Percentiles rank a stretch among this genome's conserved stretches.
phyloP scores from a whole-genome alignment of 2,888 invertebrate species.

The Cosmia pyralina region DNA sequence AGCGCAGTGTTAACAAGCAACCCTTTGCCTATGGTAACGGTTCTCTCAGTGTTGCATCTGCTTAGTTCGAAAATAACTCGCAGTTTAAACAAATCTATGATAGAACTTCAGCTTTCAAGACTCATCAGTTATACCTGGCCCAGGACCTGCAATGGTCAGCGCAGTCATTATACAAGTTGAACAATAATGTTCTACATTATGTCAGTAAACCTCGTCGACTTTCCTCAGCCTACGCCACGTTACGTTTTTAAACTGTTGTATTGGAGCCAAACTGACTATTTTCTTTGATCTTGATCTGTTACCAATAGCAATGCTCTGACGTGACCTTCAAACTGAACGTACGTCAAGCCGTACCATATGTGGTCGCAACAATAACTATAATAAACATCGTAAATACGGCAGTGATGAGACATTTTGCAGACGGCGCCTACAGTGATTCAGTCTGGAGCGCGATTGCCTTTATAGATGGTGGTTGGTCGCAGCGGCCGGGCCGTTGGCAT shows the following conservation, averaged over 20 bases:
- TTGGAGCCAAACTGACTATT: conserved; percentile 52
- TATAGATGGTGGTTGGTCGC: conserved; percentile 82
- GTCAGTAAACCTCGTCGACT: conserved; percentile 31
- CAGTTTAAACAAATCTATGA: conserved; percentile 47
- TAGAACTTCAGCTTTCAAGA: conserved; percentile 31
- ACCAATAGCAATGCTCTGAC: conserved; percentile 49
- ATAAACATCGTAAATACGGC: conserved; percentile 79
- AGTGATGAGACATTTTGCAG: conserved; percentile 89
- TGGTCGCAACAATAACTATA: conserved; percentile 67
- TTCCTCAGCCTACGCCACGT: conserved; percentile 38
- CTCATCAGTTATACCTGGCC: conserved; percentile 34
- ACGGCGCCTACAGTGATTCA: conserved; percentile 89
- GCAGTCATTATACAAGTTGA: conserved; percentile 17
- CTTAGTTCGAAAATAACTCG: conserved; percentile 41
- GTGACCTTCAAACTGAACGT: conserved; percentile 55
- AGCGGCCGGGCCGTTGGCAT: conserved; percentile 88
- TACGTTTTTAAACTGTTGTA: conserved; percentile 48
- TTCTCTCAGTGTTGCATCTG: conserved; percentile 49
- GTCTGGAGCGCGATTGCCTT: conserved; percentile 87
- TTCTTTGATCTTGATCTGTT: conserved; percentile 57
- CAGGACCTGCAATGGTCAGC: conserved; percentile 40
- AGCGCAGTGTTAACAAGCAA: conserved; percentile 72
- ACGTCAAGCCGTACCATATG: conserved; percentile 57
- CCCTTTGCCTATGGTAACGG: conserved; percentile 59
- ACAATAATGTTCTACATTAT: conserved; percentile 23